Evolutionary conservation across 2,888 invertebrate genomes (phyloP), one percentile per base, ranked within the genome.

Genomic region (Volucella inanis): DNA sequence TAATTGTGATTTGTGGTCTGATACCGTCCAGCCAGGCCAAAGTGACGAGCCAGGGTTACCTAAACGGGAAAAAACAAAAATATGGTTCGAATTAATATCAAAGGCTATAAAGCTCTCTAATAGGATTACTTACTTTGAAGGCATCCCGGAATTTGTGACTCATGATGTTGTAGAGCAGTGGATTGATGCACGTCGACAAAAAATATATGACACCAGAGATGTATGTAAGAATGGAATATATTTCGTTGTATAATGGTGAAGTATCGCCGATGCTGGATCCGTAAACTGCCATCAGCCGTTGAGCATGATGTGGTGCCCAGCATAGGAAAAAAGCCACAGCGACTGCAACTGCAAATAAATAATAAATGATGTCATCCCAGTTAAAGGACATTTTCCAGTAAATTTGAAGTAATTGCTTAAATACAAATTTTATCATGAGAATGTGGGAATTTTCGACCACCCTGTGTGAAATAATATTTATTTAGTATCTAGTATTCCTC

Each of bases 301-400:
- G 98, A 11, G 97, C 96, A 92, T 98, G 98, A 92, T 98, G 98
- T 1, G 98, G 98, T 6, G 96, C 96, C 96, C 96, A 97, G 91
- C 97, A 97, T 80, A 97, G 94, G 92, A 96, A 96, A 92, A 94
- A 94, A 8, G 97, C 96, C 90, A 97, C 95, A 87, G 97, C 97
- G 87, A 97, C 95, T 84, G 97, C 97, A 92, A 97, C 97, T 94
- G 94, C 88, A 93, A 92, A 87, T 31, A 6, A 31, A 31, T 1
- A 31, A 31, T 31, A 76, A 70, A 62, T 12, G 22, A 59, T 61
- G 50, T 39, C 12, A 22, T 49, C 38, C 22, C 38, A 57, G 50
- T 52, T 54, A 54, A 64, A 38, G 52, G 14, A 15, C 12, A 43
- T 50, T 64, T 64, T 74, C 49, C 22, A n/a, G 22, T 49, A 38